Evolutionary conservation across 2,888 invertebrate species (phyloP), one percentile per base, ranked within the genome.

Genomic region (Atethmia centrago): DNA sequence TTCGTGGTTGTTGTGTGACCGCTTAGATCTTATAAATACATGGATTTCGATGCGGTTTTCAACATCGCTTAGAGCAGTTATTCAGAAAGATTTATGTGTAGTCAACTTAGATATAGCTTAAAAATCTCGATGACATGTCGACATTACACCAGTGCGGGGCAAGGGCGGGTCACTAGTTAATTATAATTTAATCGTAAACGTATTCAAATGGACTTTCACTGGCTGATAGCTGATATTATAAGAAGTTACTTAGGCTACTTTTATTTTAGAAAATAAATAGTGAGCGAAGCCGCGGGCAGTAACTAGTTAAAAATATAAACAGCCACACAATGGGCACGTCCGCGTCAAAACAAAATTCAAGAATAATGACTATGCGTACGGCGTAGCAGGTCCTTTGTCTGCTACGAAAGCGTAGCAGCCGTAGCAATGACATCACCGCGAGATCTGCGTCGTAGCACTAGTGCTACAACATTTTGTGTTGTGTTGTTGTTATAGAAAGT

Each of bases 401-500:
- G 84, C 83, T 83, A 80, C 71, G 71, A 65, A 47, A 64, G 59
- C 65, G 83, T 79, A 79, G 77, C 70, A 53, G 25, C 4, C 69
- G 80, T 83, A 74, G 69, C 83, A 59, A 69, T 3, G 58, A 47
- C 45, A 40, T 61, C 42, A 10, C 19, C 28, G 36, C n/a, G 36
- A 16, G 2, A 7, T 1, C 42, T 56, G 40, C n/a, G 2, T 59
- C 56, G 81, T 78, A 81, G 78, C 81, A 56, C 45, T 19, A 28
- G 14, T 25, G 61, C 47, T 77, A 80, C 75, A 42, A 31, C 19
- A 31, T 76, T 75, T 65, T 75, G 7, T 19, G 5, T 12, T 16
- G 21, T 25, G n/a, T 5, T 14, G 3, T 28, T n/a, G 8, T 36
- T 14, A 9, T 42, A 4, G 16, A 51, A 45, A 0, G 45, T 3